Conservation (phyloP, 2,797 vertebrate genomes). For the Notolabrus celidotus region DNA sequence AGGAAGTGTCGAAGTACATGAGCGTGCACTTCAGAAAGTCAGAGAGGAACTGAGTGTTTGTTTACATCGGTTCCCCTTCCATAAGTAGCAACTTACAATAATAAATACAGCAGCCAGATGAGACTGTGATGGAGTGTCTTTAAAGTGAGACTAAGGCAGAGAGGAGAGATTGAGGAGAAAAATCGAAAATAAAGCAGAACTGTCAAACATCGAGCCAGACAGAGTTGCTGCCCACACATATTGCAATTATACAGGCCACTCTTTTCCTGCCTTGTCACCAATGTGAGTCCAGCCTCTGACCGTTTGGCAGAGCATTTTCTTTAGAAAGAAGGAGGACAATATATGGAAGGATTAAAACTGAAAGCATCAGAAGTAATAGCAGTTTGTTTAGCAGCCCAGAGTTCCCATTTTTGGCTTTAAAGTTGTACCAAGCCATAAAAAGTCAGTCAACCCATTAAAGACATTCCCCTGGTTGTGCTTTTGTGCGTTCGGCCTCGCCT, state of each 20-base stretch:
- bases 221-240: conserved; percentile 11
- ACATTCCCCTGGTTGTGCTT: background rate
- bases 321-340: conserved; percentile 10
- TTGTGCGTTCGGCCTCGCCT: conserved; percentile 24
- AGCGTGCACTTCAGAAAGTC: background rate
- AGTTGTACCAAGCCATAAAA: conserved; percentile 50
- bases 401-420: conserved; percentile 33
- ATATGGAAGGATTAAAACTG: background rate
- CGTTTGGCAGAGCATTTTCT: conserved; percentile 5
- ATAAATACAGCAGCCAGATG: conserved; percentile 1
- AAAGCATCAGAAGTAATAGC: background rate
- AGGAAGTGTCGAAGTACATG: background rate
- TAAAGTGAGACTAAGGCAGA: conserved; percentile 5
- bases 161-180: background rate
- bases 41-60: background rate
- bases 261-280: conserved; percentile 43
- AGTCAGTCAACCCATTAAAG: conserved; percentile 28
- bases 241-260: background rate
- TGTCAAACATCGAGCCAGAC: background rate
- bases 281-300: conserved; percentile 18
- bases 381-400: too few species aligned
- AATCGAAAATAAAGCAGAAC: background rate
- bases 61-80: too few species aligned
- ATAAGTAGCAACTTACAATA: background rate
- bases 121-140: conserved; percentile 4